phyloP scores from a whole-genome alignment of 1,140 invertebrate species.

The Lasioglossum baleicum region DNA sequence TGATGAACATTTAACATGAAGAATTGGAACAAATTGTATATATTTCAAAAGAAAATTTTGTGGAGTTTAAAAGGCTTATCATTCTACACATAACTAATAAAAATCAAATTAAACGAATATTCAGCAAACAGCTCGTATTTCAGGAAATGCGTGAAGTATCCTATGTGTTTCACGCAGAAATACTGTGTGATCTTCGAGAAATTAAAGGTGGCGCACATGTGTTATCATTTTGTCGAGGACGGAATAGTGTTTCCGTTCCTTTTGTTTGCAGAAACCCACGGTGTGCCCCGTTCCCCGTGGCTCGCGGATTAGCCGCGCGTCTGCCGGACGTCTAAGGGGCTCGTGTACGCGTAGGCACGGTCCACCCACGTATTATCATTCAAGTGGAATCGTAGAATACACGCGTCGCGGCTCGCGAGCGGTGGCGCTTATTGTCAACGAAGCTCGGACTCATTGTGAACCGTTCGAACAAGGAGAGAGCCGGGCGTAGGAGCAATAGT shows the following conservation, averaged over 20 bases:
- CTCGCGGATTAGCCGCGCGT: conserved; percentile 35
- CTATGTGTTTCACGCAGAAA: no score
- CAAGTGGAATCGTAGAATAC: conserved; percentile 34
- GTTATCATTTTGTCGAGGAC: no score
- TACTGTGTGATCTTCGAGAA: no score
- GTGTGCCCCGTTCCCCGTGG: conserved; percentile 2
- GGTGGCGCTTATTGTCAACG: conserved; percentile 54
- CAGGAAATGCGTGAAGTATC: no score
- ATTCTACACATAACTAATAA: no score
- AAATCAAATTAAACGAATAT: no score
- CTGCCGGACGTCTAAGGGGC: conserved; percentile 44
- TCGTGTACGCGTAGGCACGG: conserved; percentile 28
- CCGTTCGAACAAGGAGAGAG: conserved; percentile 21
- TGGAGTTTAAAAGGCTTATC: no score
- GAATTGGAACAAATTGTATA: no score
- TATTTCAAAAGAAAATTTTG: no score
- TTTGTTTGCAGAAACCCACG: conserved; percentile 44
- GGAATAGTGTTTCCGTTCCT: conserved; percentile 12
- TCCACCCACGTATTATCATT: conserved; percentile 56
- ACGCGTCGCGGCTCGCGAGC: background rate
- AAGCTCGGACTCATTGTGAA: conserved; percentile 17
- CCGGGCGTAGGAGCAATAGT: conserved; percentile 5
- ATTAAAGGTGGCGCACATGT: no score
- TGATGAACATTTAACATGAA: no score
- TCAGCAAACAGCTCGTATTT: no score